These are phyloP conservation scores for Thereva unica DNA, from an alignment of 2,888 invertebrate genomes.

Conservation along the genomic window DNA sequence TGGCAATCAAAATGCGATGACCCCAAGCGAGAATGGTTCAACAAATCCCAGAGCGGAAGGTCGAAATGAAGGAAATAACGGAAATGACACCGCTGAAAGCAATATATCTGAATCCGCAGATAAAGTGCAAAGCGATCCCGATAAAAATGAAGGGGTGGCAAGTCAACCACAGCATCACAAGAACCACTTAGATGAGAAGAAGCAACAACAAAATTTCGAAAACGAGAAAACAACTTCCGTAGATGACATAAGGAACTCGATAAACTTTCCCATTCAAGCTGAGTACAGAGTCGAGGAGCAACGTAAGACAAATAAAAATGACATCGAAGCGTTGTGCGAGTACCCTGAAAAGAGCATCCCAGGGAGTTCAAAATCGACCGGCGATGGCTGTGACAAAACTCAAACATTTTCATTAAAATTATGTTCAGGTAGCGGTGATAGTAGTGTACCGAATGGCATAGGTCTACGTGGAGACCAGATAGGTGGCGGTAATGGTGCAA, in stretches of 20 bases:
- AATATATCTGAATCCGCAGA: constrained; percentile 30
- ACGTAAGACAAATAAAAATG: constrained; percentile 18
- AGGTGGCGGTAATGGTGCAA: constrained; percentile 10
- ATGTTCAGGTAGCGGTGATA: neutral
- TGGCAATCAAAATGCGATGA: constrained; percentile 17
- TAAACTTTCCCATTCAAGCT: constrained; percentile 5
- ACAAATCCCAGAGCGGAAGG: constrained; percentile 37
- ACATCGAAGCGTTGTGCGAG: neutral
- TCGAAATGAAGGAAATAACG: constrained; percentile 39
- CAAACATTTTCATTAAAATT: constrained; percentile 9
- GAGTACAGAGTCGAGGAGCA: constrained; percentile 23
- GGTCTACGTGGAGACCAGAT: neutral
- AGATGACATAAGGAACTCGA: constrained; percentile 17
- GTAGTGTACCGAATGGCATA: constrained; percentile 1
- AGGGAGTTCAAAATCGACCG: constrained; percentile 12
- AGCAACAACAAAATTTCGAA: neutral
- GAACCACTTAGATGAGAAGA: neutral
- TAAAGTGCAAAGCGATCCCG: neutral
- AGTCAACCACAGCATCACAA: constrained; percentile 4
- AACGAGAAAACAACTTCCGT: constrained; percentile 19
- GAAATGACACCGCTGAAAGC: constrained; percentile 39
- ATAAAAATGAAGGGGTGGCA: constrained; percentile 14
- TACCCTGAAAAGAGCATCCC: neutral
- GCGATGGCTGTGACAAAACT: constrained; percentile 23
- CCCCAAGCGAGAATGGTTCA: constrained; percentile 16